phyloP scores from a whole-genome alignment of 2,888 invertebrate genomes.

The Ophion costatus region DNA sequence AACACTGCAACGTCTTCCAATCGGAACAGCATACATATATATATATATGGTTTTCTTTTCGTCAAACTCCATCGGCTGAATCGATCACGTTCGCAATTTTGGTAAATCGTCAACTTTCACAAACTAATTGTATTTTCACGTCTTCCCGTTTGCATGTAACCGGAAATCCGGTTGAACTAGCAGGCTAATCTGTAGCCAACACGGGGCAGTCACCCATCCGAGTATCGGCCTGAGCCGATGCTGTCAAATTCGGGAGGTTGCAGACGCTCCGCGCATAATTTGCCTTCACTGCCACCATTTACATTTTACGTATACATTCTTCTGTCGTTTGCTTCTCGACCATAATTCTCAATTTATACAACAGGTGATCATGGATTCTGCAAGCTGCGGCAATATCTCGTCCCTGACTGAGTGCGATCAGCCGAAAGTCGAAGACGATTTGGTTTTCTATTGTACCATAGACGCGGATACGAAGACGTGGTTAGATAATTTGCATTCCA shows the following conservation, averaged over 20 bases:
- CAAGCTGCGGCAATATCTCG: constrained; percentile 49
- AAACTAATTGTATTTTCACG: neutral
- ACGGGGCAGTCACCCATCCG: too few species aligned
- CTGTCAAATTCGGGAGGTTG: too few species aligned
- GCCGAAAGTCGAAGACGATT: constrained; percentile 63
- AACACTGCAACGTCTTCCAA: constrained; percentile 12
- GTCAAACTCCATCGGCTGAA: neutral
- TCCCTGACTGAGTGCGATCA: constrained; percentile 25
- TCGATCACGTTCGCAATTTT: neutral
- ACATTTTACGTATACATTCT: too few species aligned
- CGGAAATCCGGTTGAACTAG: too few species aligned
- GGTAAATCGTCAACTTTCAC: neutral
- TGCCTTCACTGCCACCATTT: too few species aligned
- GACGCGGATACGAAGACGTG: constrained; percentile 77
- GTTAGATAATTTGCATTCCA: constrained; percentile 76
- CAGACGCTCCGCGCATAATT: too few species aligned
- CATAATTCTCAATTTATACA: neutral
- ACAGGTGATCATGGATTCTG: constrained; percentile 49
- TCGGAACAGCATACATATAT: neutral
- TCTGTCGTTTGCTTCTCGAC: neutral
- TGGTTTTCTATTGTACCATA: constrained; percentile 72
- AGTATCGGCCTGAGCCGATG: too few species aligned
- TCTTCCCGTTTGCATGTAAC: too few species aligned
- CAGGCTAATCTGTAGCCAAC: too few species aligned
- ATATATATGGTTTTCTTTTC: neutral